Conservation (phyloP, 2,113 vertebrate genomes). For the Gymnobelideus leadbeateri region DNA sequence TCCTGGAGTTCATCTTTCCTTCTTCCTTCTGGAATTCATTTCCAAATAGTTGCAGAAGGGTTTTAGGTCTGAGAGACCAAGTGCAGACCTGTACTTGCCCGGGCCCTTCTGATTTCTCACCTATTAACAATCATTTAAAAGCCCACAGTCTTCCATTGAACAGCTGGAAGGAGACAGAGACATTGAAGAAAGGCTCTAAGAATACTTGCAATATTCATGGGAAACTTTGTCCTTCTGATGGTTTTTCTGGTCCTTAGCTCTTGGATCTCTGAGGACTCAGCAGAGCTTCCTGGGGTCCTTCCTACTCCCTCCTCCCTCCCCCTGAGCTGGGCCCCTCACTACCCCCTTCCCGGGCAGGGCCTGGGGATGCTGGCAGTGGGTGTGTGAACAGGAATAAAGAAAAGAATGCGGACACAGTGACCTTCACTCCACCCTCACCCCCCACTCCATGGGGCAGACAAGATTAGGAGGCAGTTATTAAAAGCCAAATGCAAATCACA, state of each 20-base stretch:
- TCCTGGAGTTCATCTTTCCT: background rate
- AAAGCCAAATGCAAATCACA: background rate
- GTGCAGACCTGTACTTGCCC: background rate
- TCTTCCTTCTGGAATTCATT: background rate
- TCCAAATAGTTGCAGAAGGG: background rate
- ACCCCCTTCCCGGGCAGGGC: background rate
- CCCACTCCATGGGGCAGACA: background rate
- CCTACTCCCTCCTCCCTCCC: background rate
- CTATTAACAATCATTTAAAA: background rate
- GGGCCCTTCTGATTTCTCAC: background rate
- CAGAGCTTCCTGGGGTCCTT: background rate
- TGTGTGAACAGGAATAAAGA: background rate
- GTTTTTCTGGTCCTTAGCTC: background rate
- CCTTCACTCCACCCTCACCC: background rate
- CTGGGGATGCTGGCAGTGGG: background rate
- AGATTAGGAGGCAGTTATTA: background rate
- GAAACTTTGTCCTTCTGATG: background rate
- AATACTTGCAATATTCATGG: background rate
- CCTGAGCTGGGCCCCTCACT: background rate
- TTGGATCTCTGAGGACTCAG: background rate
- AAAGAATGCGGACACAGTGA: background rate
- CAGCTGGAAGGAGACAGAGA: background rate
- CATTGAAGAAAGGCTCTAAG: background rate
- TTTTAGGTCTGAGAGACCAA: background rate
- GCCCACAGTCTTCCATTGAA: background rate